These are phyloP conservation scores for Lepidothrix coronata DNA, from an alignment of 2,113 vertebrate species.

Conservation along the genomic window DNA sequence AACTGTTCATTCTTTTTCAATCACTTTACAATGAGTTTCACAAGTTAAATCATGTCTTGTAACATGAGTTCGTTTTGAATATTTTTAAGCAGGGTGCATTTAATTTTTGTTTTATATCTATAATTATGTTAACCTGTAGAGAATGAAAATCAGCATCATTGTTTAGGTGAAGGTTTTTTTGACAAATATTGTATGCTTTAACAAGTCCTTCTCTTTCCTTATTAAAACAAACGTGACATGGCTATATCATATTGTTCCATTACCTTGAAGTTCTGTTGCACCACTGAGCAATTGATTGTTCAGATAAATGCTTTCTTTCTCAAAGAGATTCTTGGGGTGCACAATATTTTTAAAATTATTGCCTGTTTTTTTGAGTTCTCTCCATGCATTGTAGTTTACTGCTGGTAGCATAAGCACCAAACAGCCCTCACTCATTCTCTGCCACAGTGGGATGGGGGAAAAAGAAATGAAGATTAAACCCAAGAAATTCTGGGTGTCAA, in stretches of 20 bases:
- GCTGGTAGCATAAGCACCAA: neutral
- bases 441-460: fast-evolving
- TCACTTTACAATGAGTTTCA: neutral
- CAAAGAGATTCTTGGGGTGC: neutral
- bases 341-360: neutral
- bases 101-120: neutral
- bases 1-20: neutral
- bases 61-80: neutral
- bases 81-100: neutral
- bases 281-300: neutral
- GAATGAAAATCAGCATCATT: neutral
- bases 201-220: neutral
- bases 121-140: neutral
- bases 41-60: neutral
- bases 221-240: neutral
- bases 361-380: neutral
- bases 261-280: neutral
- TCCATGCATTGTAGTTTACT: neutral
- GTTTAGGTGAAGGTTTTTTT: fast-evolving
- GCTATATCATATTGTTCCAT: neutral
- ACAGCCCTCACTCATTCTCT: neutral
- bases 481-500: neutral
- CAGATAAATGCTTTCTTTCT: neutral
- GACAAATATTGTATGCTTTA: neutral
- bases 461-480: neutral